phyloP scores from a whole-genome alignment of 1,140 invertebrate genomes.

The Arion vulgaris region DNA sequence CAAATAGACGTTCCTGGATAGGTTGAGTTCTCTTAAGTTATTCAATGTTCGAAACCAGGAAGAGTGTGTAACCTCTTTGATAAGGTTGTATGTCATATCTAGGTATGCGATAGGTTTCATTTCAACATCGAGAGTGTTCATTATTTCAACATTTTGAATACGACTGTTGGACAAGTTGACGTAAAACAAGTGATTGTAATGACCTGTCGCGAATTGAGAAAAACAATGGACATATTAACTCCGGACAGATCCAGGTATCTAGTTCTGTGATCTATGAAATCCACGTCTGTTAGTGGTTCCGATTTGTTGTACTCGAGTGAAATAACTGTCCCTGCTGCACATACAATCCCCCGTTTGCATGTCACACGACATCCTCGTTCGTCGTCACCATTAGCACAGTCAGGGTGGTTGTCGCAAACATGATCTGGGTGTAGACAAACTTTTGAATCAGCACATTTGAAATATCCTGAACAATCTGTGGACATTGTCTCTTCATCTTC shows the following conservation, averaged over 20 bases:
- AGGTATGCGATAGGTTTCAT: not conserved
- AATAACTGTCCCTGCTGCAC: not conserved
- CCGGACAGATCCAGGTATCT: slow-evolving; percentile 10
- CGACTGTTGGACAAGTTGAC: not conserved
- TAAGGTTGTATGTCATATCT: not conserved
- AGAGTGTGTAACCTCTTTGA: not conserved
- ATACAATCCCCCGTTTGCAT: not conserved
- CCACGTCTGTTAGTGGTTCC: not conserved
- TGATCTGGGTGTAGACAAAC: too few relatives aligned
- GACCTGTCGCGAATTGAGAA: not conserved
- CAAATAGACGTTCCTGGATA: not conserved
- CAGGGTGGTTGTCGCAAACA: too few relatives aligned
- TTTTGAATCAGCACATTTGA: not conserved
- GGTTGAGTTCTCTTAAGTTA: not conserved
- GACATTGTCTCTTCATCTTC: not conserved
- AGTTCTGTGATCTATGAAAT: not conserved
- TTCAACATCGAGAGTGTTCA: too few relatives aligned
- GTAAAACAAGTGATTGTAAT: not conserved
- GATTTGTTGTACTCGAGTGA: not conserved
- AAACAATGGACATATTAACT: not conserved
- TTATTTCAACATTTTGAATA: not conserved
- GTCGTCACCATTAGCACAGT: too few relatives aligned
- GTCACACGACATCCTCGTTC: too few relatives aligned
- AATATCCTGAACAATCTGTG: not conserved
- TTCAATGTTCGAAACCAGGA: not conserved